phyloP scores from a whole-genome alignment of 1,140 invertebrate genomes.

The Brachionus calyciflorus region DNA sequence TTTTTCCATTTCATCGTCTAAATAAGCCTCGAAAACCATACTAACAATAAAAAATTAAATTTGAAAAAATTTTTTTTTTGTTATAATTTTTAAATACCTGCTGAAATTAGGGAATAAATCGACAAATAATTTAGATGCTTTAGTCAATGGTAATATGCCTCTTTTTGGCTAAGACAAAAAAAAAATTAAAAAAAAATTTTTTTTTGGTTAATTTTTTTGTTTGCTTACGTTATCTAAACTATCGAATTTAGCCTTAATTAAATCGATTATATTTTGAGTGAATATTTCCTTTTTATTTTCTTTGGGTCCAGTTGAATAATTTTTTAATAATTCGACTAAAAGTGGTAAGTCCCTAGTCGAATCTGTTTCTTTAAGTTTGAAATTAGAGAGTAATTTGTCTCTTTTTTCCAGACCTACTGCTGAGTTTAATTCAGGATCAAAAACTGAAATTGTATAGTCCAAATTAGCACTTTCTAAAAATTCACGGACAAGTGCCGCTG shows the following conservation, averaged over 20 bases:
- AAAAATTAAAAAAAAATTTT: not conserved
- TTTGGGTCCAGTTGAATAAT: not conserved
- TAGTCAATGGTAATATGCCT: not conserved
- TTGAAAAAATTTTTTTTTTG: not conserved
- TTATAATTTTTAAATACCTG: not conserved
- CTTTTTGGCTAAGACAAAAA: not conserved
- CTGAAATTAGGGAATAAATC: conserved; percentile 32
- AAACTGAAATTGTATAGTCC: conserved; percentile 32
- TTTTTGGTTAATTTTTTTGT: not conserved
- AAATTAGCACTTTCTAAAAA: conserved; percentile 16
- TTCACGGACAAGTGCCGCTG: conserved; percentile 30
- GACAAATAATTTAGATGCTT: not conserved
- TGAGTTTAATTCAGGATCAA: conserved; percentile 34
- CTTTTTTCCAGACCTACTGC: conserved; percentile 8
- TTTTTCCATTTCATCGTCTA: conserved; percentile 6
- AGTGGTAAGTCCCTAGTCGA: conserved; percentile 1
- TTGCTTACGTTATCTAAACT: not conserved
- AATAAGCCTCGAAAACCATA: conserved; percentile 4
- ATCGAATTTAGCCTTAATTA: conserved; percentile 28
- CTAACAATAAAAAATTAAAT: not conserved
- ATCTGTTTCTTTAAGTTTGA: conserved; percentile 12
- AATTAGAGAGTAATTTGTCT: not conserved
- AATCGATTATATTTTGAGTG: conserved; percentile 12
- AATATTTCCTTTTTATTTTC: not conserved
- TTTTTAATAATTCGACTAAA: conserved; percentile 21